Base-by-base conservation (phyloP, 2,888 invertebrate species). In the Artemia sinica region DNA sequence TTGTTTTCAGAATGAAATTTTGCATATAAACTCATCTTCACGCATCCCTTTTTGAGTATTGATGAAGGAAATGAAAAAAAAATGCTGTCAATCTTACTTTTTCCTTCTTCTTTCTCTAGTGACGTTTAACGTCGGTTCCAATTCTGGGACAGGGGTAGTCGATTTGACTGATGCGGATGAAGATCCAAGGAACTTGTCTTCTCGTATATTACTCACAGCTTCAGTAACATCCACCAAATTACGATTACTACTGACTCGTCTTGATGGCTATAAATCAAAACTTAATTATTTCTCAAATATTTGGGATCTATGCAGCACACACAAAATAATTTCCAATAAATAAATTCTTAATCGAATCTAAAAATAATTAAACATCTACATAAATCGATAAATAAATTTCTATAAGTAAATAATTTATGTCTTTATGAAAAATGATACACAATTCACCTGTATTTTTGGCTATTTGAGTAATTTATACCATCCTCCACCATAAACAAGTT, bases 81-180 rank as follows among this genome's bases (percentile, higher is more conserved):
- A 28, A 28, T 28, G 4, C 28, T 2, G 28, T 1, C 28, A 4
- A 28, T 1, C 28, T 18, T 58, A 14, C 10, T 58, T 58, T 18
- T 58, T 58, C 58, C 58, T 58, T 18, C 18, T 58, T 10, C 18
- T 18, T 18, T 18, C 18, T n/a, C 14, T 58, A 18, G 58, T 18
- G 14, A 58, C 18, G 18, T 58, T 58, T 1, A 58, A 18, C n/a
- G 58, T 58, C 58, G 18, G 18, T 18, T 58, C 58, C 58, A 18
- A 58, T 58, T 58, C 58, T 14, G 58, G 58, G 58, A 58, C 58
- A 8, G 58, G 58, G 18, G 58, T 58, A 9, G n/a, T 58, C 18
- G 58, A 58, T 58, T 58, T 58, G 8, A 58, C 58, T 1, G 58
- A 58, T n/a, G 58, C 58, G 1, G 10, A 58, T 10, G 58, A 58